Percentiles rank a stretch among this genome's conserved stretches.
These are phyloP conservation scores for Leucosticte australis DNA, from an alignment of 2,113 vertebrate genomes.

Conservation along the genomic window DNA sequence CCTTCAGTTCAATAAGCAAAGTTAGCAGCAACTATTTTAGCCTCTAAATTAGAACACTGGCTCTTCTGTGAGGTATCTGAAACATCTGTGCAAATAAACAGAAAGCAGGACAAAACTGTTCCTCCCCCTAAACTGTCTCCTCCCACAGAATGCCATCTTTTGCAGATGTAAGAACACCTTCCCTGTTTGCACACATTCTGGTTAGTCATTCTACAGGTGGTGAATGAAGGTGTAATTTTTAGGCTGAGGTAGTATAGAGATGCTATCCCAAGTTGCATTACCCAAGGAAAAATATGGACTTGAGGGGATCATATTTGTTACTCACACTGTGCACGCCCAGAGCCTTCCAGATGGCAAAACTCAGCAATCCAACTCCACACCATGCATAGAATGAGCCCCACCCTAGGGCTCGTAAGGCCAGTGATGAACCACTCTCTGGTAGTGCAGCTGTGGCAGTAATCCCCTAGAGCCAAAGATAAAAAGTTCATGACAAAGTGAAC, in stretches of 20 bases:
- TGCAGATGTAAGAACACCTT: background rate
- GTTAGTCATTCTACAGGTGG: background rate
- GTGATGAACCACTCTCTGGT: conserved; percentile 85
- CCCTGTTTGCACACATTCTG: background rate
- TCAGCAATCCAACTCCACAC: conserved; percentile 88
- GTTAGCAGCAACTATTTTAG: background rate
- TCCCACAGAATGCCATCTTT: background rate
- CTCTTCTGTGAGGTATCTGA: background rate
- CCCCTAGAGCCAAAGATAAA: conserved; percentile 74
- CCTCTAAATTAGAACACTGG: background rate
- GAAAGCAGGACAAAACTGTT: background rate
- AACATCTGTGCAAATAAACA: conserved; percentile 20
- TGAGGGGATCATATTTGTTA: background rate
- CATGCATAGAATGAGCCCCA: conserved; percentile 91
- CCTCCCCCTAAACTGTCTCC: background rate
- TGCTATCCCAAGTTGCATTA: background rate
- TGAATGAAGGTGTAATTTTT: background rate
- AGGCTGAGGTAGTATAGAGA: background rate
- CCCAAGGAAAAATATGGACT: background rate
- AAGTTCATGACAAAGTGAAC: background rate
- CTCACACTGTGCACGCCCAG: conserved; percentile 88
- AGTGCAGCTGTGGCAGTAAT: conserved; percentile 72
- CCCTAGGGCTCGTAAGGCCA: conserved; percentile 88
- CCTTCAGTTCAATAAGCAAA: background rate
- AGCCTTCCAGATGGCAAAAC: conserved; percentile 85